phyloP scores from a whole-genome alignment of 1,140 invertebrate genomes.

The Drosophila saltans region DNA sequence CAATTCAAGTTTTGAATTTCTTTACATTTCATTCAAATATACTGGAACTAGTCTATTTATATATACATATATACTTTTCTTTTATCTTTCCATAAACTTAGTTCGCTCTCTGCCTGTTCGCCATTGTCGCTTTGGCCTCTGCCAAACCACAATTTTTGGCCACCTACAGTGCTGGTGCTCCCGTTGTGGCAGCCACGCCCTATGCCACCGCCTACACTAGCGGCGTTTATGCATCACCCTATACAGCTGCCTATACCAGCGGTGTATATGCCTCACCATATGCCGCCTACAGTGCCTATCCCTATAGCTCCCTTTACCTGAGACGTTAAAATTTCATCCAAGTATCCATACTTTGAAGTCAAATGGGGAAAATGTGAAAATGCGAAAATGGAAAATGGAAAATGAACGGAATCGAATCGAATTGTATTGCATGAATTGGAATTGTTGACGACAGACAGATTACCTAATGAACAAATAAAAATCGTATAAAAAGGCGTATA shows the following conservation, averaged over 20 bases:
- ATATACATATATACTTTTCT: neutral
- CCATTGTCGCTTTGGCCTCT: slow-evolving; percentile 67
- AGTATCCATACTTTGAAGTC: neutral
- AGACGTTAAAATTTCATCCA: slow-evolving; percentile 38
- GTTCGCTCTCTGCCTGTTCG: slow-evolving; percentile 75
- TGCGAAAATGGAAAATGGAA: slow-evolving; percentile 1
- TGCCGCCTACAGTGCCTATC: slow-evolving; percentile 65
- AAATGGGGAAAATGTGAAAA: neutral
- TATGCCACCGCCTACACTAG: slow-evolving; percentile 64
- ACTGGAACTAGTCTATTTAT: neutral
- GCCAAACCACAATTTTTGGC: slow-evolving; percentile 74
- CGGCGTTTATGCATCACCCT: slow-evolving; percentile 66
- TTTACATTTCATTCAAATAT: too few relatives aligned
- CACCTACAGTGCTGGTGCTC: slow-evolving; percentile 60
- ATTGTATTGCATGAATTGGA: slow-evolving; percentile 19
- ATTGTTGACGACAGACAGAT: slow-evolving; percentile 30
- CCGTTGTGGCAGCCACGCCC: slow-evolving; percentile 64
- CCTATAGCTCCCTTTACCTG: slow-evolving; percentile 70
- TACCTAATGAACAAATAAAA: slow-evolving; percentile 56
- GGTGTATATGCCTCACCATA: slow-evolving; percentile 34
- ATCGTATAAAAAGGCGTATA: slow-evolving; percentile 42
- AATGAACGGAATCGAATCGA: neutral
- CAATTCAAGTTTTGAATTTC: too few relatives aligned
- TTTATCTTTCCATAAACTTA: slow-evolving; percentile 14
- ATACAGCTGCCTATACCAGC: slow-evolving; percentile 58